Base-by-base conservation (phyloP, 2,888 invertebrate species). In the Sphaerophoria rueppellii region DNA sequence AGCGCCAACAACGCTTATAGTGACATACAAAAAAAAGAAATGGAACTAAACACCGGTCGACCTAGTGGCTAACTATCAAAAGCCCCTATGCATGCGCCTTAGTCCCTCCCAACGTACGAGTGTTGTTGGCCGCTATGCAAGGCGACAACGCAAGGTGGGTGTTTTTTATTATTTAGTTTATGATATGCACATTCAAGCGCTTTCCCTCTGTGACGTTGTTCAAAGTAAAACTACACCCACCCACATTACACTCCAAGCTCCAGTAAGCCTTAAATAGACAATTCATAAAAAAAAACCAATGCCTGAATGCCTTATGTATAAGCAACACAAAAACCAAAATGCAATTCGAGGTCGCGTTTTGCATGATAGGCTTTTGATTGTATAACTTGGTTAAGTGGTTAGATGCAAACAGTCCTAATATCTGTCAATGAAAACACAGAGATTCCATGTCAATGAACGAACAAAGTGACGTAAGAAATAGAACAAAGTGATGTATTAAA, bases 311-410 rank as follows among this genome's bases (percentile, higher is more conserved):
- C 54, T 37, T 32, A 11, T 40, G 2, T 54, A 54, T n/a, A 40
- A 24, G 24, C 24, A 24, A 24, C 1, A 24, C 24, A 24, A 24
- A 24, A 24, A 24, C 24, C 40, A 67, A 67, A 67, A 67, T 60
- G 35, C 70, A n/a, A 73, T 43, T 73, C 82, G 82, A 82, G 72
- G 72, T 77, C 67, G 77, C 55, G 61, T 50, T 69, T 82, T 40
- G 65, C 35, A 50, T 63, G 48, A 63, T 48, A 24, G 35, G 52
- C 40, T 40, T 24, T 67, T 40, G 43, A 24, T 24, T 24, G 24
- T 24, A 24, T 24, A 24, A 24, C 1, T 52, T 16, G 35, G 35
- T 37, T 54, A n/a, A 24, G 4, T 40, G 14, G 43, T 43, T 43
- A 9, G 12, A 40, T 24, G 52, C n/a, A 24, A 24, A 24, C 24